Percentiles rank a stretch among this genome's conserved stretches.
phyloP scores from a whole-genome alignment of 2,113 vertebrate species.

The Paralichthys olivaceus region DNA sequence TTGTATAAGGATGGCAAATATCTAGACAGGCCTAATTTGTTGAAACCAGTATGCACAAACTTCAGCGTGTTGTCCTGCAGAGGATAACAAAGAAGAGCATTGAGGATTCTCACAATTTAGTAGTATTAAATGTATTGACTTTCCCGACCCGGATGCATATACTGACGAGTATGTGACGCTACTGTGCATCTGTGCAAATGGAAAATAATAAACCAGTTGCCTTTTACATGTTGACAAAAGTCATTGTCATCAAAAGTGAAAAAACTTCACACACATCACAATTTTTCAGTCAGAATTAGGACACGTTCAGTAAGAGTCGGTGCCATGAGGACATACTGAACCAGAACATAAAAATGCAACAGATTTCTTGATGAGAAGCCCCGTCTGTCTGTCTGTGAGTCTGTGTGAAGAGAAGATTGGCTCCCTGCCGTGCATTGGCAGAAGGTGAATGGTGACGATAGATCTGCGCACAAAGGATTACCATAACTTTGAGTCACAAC shows the following conservation, averaged over 20 bases:
- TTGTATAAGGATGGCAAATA: not conserved
- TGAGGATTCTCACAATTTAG: not conserved
- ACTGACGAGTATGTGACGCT: too few relatives aligned
- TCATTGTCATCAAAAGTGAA: not conserved
- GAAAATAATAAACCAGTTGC: not conserved
- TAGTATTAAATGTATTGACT: not conserved
- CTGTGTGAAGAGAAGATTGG: conserved; percentile 11
- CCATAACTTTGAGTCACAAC: conserved; percentile 11
- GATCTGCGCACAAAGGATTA: not conserved
- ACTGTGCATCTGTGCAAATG: too few relatives aligned
- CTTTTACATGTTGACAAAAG: not conserved
- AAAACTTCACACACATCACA: too few relatives aligned
- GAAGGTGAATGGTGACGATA: not conserved
- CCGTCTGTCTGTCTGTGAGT: not conserved
- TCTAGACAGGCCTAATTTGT: not conserved
- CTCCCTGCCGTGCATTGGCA: not conserved
- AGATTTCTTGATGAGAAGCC: conserved; percentile 54
- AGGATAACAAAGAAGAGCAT: not conserved
- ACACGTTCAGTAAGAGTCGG: conserved; percentile 30
- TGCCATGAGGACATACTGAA: conserved; percentile 43
- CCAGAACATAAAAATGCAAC: conserved; percentile 39
- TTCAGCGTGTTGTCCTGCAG: not conserved
- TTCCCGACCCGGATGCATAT: too few relatives aligned
- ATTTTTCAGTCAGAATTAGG: conserved; percentile 50
- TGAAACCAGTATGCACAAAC: not conserved